These are phyloP conservation scores for Exaiptasia diaphana DNA, from an alignment of 64 coral and sea anemone species.

Conservation along the genomic window DNA sequence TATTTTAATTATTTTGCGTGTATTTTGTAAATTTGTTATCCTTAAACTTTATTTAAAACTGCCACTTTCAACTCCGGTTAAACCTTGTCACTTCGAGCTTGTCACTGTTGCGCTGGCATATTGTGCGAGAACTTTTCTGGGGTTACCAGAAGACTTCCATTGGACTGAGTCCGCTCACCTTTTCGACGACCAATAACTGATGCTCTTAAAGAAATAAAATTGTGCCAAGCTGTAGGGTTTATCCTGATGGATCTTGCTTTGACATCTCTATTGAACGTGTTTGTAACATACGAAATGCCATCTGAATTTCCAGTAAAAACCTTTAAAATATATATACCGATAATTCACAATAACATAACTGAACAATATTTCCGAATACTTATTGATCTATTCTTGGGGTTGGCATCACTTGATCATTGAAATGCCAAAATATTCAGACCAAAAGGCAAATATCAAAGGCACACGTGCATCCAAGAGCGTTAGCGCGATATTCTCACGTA, in stretches of 20 bases:
- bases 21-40: too few relatives aligned
- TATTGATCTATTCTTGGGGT: not conserved
- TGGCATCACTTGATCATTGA: not conserved
- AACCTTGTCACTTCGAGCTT: too few relatives aligned
- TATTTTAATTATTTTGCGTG: too few relatives aligned
- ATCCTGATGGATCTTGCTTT: not conserved
- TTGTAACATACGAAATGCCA: not conserved
- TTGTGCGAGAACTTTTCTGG: too few relatives aligned
- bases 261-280: not conserved
- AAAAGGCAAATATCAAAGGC: not conserved
- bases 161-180: not conserved
- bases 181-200: not conserved
- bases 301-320: not conserved
- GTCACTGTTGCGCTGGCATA: too few relatives aligned
- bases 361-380: not conserved
- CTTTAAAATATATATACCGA: too few relatives aligned
- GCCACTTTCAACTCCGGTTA: too few relatives aligned
- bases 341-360: not conserved
- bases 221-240: not conserved
- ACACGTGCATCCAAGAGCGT: not conserved
- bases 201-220: not conserved
- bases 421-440: not conserved
- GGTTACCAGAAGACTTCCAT: too few relatives aligned
- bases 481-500: not conserved
- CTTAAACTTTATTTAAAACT: too few relatives aligned